Conservation (phyloP, 2,888 invertebrate genomes). For the Melanostoma scalare region DNA sequence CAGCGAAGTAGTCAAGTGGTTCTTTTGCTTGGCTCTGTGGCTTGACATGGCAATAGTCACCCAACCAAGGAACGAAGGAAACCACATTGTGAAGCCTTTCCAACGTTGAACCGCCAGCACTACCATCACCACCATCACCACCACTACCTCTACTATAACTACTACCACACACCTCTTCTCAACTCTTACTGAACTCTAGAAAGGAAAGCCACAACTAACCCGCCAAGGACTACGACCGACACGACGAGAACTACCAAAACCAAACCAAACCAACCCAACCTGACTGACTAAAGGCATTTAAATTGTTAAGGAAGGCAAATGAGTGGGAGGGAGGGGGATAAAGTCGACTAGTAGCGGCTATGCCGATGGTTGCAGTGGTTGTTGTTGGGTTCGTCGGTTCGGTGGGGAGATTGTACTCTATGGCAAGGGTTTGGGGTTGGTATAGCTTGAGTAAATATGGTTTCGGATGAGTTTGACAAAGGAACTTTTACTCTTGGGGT, state of each 20-base stretch:
- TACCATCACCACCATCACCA: slow-evolving; percentile 1
- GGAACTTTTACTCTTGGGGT: slow-evolving; percentile 73
- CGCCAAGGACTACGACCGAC: slow-evolving; percentile 68
- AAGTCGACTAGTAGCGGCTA: slow-evolving; percentile 10
- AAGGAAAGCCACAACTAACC: slow-evolving; percentile 70
- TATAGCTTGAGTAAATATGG: slow-evolving; percentile 70
- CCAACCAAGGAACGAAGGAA: slow-evolving; percentile 70
- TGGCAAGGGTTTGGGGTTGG: slow-evolving; percentile 26
- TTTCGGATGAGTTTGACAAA: slow-evolving; percentile 73
- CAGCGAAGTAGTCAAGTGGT: slow-evolving; percentile 61
- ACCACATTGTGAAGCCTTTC: slow-evolving; percentile 62
- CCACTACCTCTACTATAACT: slow-evolving; percentile 8
- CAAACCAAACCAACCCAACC: slow-evolving; percentile 31
- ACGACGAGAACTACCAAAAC: slow-evolving; percentile 35
- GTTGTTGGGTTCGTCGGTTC: slow-evolving; percentile 33
- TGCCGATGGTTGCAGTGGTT: slow-evolving; percentile 28
- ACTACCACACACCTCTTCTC: slow-evolving; percentile 20
- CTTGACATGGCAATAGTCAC: slow-evolving; percentile 72
- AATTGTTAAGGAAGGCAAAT: slow-evolving; percentile 13
- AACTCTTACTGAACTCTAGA: slow-evolving; percentile 33
- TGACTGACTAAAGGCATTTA: slow-evolving; percentile 69
- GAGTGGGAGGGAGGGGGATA: not conserved
- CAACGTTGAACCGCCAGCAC: slow-evolving; percentile 9
- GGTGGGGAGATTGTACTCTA: not conserved
- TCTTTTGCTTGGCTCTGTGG: slow-evolving; percentile 70